These are phyloP conservation scores for Jacana jacana DNA, from an alignment of 2,113 vertebrate species.

Conservation along the genomic window DNA sequence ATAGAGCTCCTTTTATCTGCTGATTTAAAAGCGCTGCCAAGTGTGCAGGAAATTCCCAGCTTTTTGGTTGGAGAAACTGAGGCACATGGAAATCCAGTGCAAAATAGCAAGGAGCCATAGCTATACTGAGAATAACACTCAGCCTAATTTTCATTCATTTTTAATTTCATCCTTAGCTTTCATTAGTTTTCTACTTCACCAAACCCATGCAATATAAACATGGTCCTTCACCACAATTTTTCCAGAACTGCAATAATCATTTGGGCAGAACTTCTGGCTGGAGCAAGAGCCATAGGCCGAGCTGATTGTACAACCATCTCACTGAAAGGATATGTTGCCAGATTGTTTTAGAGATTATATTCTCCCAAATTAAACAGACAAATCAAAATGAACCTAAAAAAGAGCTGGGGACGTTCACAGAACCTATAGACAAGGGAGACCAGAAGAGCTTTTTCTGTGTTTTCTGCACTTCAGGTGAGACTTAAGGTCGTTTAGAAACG, in stretches of 20 bases:
- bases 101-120: not conserved
- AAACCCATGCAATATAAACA: not conserved
- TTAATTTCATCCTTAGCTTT: not conserved
- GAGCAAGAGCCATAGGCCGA: not conserved
- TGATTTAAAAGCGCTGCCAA: not conserved
- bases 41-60: not conserved
- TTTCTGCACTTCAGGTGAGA: not conserved
- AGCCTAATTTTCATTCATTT: not conserved
- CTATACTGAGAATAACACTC: not conserved
- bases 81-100: not conserved
- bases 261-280: not conserved
- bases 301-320: not conserved
- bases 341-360: not conserved
- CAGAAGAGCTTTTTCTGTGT: not conserved
- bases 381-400: not conserved
- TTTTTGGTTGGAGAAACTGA: not conserved
- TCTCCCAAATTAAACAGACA: not conserved
- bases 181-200: not conserved
- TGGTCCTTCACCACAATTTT: not conserved
- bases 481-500: not conserved
- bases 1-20: not conserved
- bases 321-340: not conserved
- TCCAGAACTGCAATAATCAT: not conserved
- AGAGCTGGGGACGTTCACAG: not conserved
- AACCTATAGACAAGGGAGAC: not conserved